A percentile compares a stretch with the other conserved stretches of the same genome.
Evolutionary conservation across 2,797 vertebrate species (phyloP).

Genomic region (Novumbra hubbsi): DNA sequence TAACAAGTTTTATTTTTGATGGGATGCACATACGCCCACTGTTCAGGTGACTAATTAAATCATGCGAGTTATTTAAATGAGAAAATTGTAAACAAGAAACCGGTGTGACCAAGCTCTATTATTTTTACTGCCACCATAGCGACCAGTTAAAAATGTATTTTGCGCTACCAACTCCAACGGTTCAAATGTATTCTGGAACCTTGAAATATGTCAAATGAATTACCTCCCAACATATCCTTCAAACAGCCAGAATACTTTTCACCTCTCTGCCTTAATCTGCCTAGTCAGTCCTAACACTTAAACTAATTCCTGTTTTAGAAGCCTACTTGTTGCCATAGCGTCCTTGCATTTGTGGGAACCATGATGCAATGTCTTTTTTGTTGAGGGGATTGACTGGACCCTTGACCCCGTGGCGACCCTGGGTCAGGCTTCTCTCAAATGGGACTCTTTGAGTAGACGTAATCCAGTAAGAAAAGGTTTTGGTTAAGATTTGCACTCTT

Average conservation of each 20-base stretch:
- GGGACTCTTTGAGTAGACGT: slow-evolving; percentile 26
- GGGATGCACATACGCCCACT: too few species aligned
- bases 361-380: slow-evolving; percentile 47
- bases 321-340: slow-evolving; percentile 9
- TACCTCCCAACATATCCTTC: not conserved
- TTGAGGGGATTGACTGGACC: slow-evolving; percentile 48
- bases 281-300: not conserved
- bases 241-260: not conserved
- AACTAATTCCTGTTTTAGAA: slow-evolving; percentile 12
- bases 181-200: too few species aligned
- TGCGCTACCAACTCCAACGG: too few species aligned
- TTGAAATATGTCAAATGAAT: too few species aligned
- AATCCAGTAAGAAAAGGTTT: slow-evolving; percentile 49
- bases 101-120: too few species aligned
- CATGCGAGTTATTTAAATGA: too few species aligned
- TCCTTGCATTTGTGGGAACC: slow-evolving; percentile 24
- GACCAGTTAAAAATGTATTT: too few species aligned
- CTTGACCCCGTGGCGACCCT: slow-evolving; percentile 50
- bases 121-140: too few species aligned
- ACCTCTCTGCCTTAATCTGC: not conserved
- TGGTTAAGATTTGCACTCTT: slow-evolving; percentile 47
- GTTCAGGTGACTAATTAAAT: too few species aligned
- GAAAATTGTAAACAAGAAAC: too few species aligned
- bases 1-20: too few species aligned
- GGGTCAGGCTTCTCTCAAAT: slow-evolving; percentile 54